Evolutionary conservation across 2,113 vertebrate genomes (phyloP), one percentile per base, ranked within the genome.

Genomic region (Mugil cephalus): DNA sequence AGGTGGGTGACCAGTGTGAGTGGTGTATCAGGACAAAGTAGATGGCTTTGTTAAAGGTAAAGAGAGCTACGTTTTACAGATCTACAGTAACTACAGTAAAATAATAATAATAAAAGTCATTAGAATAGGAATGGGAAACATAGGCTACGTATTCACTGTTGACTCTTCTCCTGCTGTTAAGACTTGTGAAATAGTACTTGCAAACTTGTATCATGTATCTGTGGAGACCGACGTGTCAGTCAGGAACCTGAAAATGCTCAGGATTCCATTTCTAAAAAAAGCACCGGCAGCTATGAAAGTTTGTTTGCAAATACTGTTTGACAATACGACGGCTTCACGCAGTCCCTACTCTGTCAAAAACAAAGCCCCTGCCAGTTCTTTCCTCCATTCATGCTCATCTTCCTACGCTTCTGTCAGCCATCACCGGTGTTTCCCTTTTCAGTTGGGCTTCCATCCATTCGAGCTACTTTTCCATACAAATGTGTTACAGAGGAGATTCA

Each of bases 1-100:
- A 99, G 98, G 98, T 99, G 95, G 94, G 54, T 59, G 69, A 60
- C 50, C 6, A 45, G 10, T 51, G 10, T 53, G 24, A 7, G n/a
- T 6, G 0, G 4, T 15, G 3, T 21, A 17, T 61, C 13, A 54
- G 17, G 39, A 2, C 0, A 39, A 52, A 21, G 6, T 17, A 55
- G 46, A 45, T 59, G 12, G 15, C 34, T 69, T 35, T 21, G 17
- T 51, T 39, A 9, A 50, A 43, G 46, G 43, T 30, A 24, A 15
- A 40, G 1, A 13, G 36, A 55, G 17, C 34, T 17, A 15, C 11
- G 12, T 1, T 59, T 53, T 53, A 7, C 40, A 40, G 13, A 36
- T 53, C 13, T 24, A 21, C 30, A 12, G 12, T 50, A 42, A 47
- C 36, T 38, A 42, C 13, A 78, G 24, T 42, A 10, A 66, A 55